Evolutionary conservation across 1,140 invertebrate species (phyloP).

Genomic region (Magallana ariakensis): DNA sequence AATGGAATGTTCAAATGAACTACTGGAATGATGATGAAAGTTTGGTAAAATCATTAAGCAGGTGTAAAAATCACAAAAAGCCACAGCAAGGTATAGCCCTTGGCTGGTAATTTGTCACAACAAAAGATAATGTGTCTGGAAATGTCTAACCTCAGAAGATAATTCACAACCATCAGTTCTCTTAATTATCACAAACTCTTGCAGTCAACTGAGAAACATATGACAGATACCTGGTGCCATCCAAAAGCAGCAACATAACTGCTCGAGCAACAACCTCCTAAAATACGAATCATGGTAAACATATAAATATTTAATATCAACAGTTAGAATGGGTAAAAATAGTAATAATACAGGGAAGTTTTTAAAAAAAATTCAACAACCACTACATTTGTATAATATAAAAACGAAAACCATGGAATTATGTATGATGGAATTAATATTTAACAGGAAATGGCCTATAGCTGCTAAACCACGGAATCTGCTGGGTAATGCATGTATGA

Average conservation of each 20-base stretch:
- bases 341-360: constrained; percentile 20
- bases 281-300: constrained; percentile 6
- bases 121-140: no score
- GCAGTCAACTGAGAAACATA: neutral
- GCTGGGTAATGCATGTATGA: neutral
- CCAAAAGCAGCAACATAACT: neutral
- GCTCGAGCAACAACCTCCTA: neutral
- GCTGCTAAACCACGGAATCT: neutral
- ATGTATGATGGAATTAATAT: constrained; percentile 6
- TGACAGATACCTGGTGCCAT: no score
- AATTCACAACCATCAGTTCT: neutral
- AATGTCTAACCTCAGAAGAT: neutral
- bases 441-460: constrained; percentile 1
- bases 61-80: neutral
- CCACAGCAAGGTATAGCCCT: neutral
- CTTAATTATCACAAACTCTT: neutral
- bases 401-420: constrained; percentile 28
- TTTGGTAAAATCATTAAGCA: neutral
- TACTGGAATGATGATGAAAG: constrained; percentile 2
- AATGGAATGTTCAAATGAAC: neutral
- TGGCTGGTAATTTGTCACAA: neutral
- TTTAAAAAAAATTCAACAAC: constrained; percentile 33
- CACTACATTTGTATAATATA: constrained; percentile 37
- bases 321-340: constrained; percentile 33
- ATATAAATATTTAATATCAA: constrained; percentile 42